Evolutionary conservation across 2,113 vertebrate genomes (phyloP), one percentile per base, ranked within the genome.

Genomic region (Trogon surrucura): DNA sequence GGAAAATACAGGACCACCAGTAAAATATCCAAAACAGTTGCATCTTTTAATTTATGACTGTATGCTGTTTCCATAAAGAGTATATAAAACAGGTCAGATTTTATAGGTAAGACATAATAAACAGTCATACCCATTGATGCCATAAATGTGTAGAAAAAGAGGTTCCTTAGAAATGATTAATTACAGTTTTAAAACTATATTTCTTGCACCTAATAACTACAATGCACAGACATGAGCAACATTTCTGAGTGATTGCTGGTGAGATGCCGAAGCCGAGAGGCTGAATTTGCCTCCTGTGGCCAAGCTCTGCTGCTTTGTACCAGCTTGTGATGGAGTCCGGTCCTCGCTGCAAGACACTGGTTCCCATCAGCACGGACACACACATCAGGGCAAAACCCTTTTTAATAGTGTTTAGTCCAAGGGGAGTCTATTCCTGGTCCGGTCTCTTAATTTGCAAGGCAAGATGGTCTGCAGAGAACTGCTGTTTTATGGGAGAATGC

Each of bases 1-100:
- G 94, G 92, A 96, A 98, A 97, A 95, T 93, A 94, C 74, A 96
- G 87, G 97, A 97, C 97, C 98, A 98, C 98, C 98, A 97, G 96
- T 97, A 98, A 98, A 98, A 98, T 94, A 98, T 93, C 96, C 96
- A 88, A 93, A 98, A 97, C 96, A 97, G 97, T 98, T 98, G 97
- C 97, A 98, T 98, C 97, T 98, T 98, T 96, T 98, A 98, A 98
- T 98, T 98, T 98, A 98, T 91, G 95, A 93, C 95, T 82, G 74
- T 87, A 94, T 91, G 80, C 95, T 91, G 97, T 95, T 97, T 97
- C 97, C 96, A 97, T 97, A 98, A 98, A 97, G 96, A 97, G 96
- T 97, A 96, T 95, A 97, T 98, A 97, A 98, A 98, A 93, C 81
- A 97, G 96, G 96, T 96, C 96, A 95, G 95, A 92, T 97, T 98